Evolutionary conservation across 2,888 invertebrate genomes (phyloP), one percentile per base, ranked within the genome.

Genomic region (Epistrophe eligans): DNA sequence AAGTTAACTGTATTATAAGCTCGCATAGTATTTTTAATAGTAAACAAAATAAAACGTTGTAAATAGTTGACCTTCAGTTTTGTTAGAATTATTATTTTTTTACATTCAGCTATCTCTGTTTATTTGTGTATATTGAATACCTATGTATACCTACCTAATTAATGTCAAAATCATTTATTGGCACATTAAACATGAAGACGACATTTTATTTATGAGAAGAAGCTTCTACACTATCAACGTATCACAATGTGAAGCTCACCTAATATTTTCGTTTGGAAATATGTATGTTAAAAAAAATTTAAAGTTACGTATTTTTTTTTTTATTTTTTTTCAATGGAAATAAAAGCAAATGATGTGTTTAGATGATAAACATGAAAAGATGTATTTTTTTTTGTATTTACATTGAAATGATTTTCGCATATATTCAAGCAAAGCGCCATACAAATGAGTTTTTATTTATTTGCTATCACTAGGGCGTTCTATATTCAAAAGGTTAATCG

Each of bases 401-500:
- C 32, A 17, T 58, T 17, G 9, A 17, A 58, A 58, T 58, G 11
- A 58, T 35, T 17, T 10, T n/a, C 32, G 32, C 32, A 57, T 24
- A 17, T 15, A 32, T 32, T 6, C 35, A 35, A 10, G n/a, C n/a
- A 8, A n/a, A 48, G 10, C 58, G n/a, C 11, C 10, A 58, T 17
- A 13, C 0, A 38, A 32, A 45, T 32, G n/a, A 32, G 64, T 28
- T 45, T 28, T 45, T 45, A 7, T 45, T 24, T 64, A 43, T 40
- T 43, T 43, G 45, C 19, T 45, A 64, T 64, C n/a, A 32, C 60
- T 19, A 40, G 24, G 24, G 32, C 48, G 19, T 66, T 48, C 8
- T 17, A 64, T 6, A 64, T 6, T 66, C 35, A 17, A 66, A 66
- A 66, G 66, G 66, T 66, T 50, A 66, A 66, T 50, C 43, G 48